These are phyloP conservation scores for Bradypodion ventrale DNA, from an alignment of 2,797 vertebrate species.

Conservation along the genomic window DNA sequence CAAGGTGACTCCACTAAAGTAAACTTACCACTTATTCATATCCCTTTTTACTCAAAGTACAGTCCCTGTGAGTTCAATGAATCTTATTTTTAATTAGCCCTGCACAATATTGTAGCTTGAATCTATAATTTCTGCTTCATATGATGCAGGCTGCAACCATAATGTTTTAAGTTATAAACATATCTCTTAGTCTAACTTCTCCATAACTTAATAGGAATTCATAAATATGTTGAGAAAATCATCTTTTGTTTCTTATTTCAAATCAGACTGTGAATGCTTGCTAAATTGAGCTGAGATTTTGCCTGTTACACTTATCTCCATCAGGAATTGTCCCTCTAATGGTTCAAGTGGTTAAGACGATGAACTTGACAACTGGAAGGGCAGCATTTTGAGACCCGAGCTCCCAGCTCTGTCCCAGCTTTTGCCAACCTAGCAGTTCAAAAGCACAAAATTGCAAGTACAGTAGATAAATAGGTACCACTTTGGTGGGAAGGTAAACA, in stretches of 20 bases:
- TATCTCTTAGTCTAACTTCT: neutral
- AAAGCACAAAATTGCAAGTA: too few species aligned
- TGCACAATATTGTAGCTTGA: neutral
- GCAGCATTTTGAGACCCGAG: too few species aligned
- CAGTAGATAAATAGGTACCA: too few species aligned
- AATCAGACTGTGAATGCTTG: neutral
- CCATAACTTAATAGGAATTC: neutral
- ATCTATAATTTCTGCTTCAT: neutral
- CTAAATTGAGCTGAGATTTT: neutral
- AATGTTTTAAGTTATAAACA: conserved; percentile 7
- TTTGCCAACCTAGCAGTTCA: too few species aligned
- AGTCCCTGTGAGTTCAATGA: neutral
- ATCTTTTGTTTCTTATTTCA: neutral
- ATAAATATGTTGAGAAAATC: neutral
- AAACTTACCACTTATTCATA: neutral
- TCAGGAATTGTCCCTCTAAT: neutral
- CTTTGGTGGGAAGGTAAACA: too few species aligned
- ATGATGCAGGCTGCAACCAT: conserved; percentile 1
- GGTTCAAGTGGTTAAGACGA: too few species aligned
- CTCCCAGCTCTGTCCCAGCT: too few species aligned
- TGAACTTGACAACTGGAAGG: too few species aligned
- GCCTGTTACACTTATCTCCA: neutral
- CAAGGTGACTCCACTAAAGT: neutral
- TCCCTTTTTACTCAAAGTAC: neutral
- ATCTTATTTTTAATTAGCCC: neutral